Evolutionary conservation across 2,113 vertebrate species (phyloP).

Genomic region (Spheniscus mendiculus): DNA sequence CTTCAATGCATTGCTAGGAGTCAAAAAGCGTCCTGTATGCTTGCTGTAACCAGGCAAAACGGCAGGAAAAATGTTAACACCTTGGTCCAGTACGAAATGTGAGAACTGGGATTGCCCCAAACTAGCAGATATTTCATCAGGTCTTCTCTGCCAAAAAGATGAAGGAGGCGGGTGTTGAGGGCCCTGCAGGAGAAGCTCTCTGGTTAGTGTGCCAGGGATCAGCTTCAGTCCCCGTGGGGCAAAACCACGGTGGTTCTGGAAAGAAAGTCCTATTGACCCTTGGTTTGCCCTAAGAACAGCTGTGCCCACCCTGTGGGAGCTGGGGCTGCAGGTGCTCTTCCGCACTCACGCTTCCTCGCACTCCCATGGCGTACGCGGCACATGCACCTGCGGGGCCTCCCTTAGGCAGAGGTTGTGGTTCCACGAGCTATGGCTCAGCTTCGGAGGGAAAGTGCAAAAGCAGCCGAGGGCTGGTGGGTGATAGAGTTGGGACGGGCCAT

Average conservation of each 20-base stretch:
- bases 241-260: not conserved
- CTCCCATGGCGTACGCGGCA: rapidly evolving
- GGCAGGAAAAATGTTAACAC: not conserved
- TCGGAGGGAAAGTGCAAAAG: not conserved
- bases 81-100: not conserved
- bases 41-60: not conserved
- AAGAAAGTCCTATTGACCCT: not conserved
- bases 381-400: not conserved
- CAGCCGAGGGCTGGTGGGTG: not conserved
- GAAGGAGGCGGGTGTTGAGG: not conserved
- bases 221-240: not conserved
- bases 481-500: not conserved
- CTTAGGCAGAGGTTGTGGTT: not conserved
- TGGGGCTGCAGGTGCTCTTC: not conserved
- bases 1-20: not conserved
- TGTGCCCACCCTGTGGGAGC: not conserved
- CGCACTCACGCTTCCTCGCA: rapidly evolving
- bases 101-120: not conserved
- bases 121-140: not conserved
- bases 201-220: not conserved
- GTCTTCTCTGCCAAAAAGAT: not conserved
- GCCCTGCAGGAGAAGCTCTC: not conserved
- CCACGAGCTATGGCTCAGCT: not conserved
- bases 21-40: not conserved
- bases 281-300: not conserved